phyloP scores from a whole-genome alignment of 2,888 invertebrate species.

The Caenorhabditis wallacei region DNA sequence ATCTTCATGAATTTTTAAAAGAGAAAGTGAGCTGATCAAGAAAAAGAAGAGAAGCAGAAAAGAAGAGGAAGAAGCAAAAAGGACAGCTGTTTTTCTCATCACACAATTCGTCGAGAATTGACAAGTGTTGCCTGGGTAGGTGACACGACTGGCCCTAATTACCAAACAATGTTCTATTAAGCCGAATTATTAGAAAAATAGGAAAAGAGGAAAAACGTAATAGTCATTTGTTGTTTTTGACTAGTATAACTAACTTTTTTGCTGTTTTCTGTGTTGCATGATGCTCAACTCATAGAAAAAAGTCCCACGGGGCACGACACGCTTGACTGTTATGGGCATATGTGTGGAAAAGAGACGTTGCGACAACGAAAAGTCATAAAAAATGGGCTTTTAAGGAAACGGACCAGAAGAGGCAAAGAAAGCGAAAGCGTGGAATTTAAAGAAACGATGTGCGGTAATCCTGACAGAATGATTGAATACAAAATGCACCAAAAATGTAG shows the following conservation, averaged over 20 bases:
- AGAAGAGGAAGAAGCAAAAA: slow-evolving; percentile 11
- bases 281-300: slow-evolving; percentile 25
- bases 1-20: slow-evolving; percentile 50
- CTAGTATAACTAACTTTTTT: slow-evolving; percentile 32
- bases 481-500: slow-evolving; percentile 17
- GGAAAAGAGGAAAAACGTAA: slow-evolving; percentile 9
- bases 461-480: slow-evolving; percentile 61
- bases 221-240: slow-evolving; percentile 34
- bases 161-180: slow-evolving; percentile 44
- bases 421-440: slow-evolving; percentile 13
- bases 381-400: slow-evolving; percentile 37
- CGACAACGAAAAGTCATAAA: slow-evolving; percentile 60
- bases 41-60: slow-evolving; percentile 11
- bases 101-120: slow-evolving; percentile 24
- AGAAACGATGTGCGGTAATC: slow-evolving; percentile 46
- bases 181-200: not conserved
- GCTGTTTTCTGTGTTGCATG: slow-evolving; percentile 32
- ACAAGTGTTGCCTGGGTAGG: slow-evolving; percentile 43
- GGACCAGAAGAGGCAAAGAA: slow-evolving; percentile 7
- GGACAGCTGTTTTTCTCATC: slow-evolving; percentile 58
- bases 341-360: slow-evolving; percentile 56
- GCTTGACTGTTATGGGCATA: slow-evolving; percentile 51
- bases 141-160: slow-evolving; percentile 46
- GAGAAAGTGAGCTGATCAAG: slow-evolving; percentile 12
- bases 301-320: slow-evolving; percentile 56